Evolutionary conservation across 2,113 vertebrate genomes (phyloP), one percentile per base, ranked within the genome.

Genomic region (Dipodomys spectabilis): DNA sequence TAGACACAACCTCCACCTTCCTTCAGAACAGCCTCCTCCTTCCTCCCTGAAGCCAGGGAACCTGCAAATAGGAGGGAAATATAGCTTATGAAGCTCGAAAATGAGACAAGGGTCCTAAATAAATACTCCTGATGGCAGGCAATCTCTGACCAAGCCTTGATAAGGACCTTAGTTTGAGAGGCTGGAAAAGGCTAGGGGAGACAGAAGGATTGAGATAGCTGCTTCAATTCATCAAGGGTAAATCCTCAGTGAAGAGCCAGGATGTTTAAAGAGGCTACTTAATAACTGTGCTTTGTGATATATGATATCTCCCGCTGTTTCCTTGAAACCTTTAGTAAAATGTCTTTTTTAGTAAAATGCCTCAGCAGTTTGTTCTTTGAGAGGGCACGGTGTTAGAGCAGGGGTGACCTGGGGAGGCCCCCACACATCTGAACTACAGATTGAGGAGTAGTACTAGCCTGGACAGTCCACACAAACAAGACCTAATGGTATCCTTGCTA

Each of bases 241-340:
- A 62, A 85, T 88, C 84, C 69, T 64, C 28, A 71, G 65, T n/a
- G 57, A 90, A 73, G 4, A 92, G 16, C 19, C 30, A 75, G 75
- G 16, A n/a, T 78, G 60, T 45, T 90, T 77, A 64, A 78, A 85
- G 39, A 92, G 27, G 12, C 0, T 83, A 74, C 57, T 60, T 60
- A 72, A 53, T 85, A 67, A 68, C 75, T 71, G 22, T 74, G 19
- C 44, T 83, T 80, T 71, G 53, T 65, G 39, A 32, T 69, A n/a
- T 64, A 2, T 39, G 30, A 27, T 87, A 16, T 45, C 44, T 53
- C 53, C 28, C 19, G 67, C 7, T 64, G 57, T 82, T 27, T 39
- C 44, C 35, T 73, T 83, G 77, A 94, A 82, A 45, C 1, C 27
- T 77, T 78, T 16, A 67, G 74, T 75, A 90, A 85, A 91, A 88